Evolutionary conservation across 2,888 invertebrate species (phyloP).

Genomic region (Agrochola lota): DNA sequence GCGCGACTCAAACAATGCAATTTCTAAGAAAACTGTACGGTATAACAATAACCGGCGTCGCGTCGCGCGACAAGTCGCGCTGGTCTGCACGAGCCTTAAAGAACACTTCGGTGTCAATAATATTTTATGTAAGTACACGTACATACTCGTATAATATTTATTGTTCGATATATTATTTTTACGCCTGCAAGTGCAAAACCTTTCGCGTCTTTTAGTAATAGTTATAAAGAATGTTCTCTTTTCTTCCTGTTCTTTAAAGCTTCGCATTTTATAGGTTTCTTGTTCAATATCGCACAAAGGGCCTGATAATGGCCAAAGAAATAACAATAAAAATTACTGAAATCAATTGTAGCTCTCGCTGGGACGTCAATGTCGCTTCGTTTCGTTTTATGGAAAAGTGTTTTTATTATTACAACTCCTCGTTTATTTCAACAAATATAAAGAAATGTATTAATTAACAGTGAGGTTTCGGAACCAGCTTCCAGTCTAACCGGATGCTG

Average conservation of each 20-base stretch:
- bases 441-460: constrained; percentile 1
- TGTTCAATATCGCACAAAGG: constrained; percentile 42
- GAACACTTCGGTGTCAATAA: background rate
- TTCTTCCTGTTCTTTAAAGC: constrained; percentile 4
- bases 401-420: constrained; percentile 2
- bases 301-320: constrained; percentile 28
- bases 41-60: too few relatives aligned
- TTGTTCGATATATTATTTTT: background rate
- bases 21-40: too few relatives aligned
- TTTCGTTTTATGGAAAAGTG: constrained; percentile 9
- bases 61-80: too few relatives aligned
- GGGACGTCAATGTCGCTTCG: background rate
- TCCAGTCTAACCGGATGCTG: background rate
- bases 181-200: background rate
- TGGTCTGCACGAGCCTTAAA: too few relatives aligned
- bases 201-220: background rate
- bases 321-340: constrained; percentile 51
- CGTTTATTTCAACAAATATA: constrained; percentile 13
- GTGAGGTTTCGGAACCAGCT: background rate
- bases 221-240: background rate
- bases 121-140: background rate
- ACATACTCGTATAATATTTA: too few relatives aligned
- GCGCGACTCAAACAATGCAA: too few relatives aligned
- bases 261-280: constrained; percentile 38
- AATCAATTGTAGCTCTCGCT: constrained; percentile 27